These are phyloP conservation scores for Nothobranchius kuhntae DNA, from an alignment of 2,113 vertebrate genomes.

Conservation along the genomic window DNA sequence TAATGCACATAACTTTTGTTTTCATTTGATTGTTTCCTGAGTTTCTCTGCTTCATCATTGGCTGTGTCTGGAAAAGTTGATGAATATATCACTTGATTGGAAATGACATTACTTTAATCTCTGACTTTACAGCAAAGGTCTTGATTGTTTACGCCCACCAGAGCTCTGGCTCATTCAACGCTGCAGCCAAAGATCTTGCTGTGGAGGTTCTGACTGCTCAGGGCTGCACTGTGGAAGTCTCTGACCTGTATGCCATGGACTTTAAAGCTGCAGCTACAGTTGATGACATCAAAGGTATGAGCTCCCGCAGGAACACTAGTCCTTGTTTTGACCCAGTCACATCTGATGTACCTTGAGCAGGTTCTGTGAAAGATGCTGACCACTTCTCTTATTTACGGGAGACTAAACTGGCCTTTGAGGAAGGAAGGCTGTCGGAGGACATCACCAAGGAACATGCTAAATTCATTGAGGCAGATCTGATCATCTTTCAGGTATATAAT, in stretches of 20 bases:
- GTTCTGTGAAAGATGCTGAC: slow-evolving; percentile 56
- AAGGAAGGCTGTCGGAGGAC: slow-evolving; percentile 75
- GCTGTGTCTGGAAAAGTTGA: not conserved
- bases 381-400: slow-evolving; percentile 77
- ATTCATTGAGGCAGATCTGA: slow-evolving; percentile 77
- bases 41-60: not conserved
- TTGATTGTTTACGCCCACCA: slow-evolving; percentile 82
- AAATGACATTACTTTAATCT: not conserved
- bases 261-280: slow-evolving; percentile 79
- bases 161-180: slow-evolving; percentile 80
- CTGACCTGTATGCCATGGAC: slow-evolving; percentile 83
- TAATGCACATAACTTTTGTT: not conserved
- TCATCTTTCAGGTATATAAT: slow-evolving; percentile 83
- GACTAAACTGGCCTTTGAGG: slow-evolving; percentile 73
- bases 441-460: slow-evolving; percentile 81
- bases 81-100: too few relatives aligned
- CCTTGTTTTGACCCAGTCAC: slow-evolving; percentile 57
- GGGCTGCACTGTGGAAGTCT: slow-evolving; percentile 77
- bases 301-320: slow-evolving; percentile 62
- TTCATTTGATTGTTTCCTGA: too few relatives aligned
- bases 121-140: slow-evolving; percentile 49
- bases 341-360: slow-evolving; percentile 61
- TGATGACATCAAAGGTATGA: slow-evolving; percentile 79
- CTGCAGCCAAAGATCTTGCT: slow-evolving; percentile 80
- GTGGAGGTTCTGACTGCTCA: slow-evolving; percentile 63